Base-by-base conservation (phyloP, 2,888 invertebrate species). In the Ferrisia virgata region DNA sequence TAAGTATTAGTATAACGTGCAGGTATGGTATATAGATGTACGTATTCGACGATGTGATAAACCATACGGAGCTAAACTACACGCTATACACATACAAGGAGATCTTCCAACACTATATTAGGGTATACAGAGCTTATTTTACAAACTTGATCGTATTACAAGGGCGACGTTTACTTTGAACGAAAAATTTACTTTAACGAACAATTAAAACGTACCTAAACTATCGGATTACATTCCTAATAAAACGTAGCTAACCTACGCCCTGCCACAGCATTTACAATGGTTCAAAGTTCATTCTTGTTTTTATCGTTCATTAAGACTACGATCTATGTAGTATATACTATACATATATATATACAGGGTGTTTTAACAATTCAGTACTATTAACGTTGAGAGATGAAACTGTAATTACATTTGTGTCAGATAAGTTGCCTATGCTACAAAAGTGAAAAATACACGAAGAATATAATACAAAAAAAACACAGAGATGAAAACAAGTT, bases 171-270 rank as follows among this genome's bases (percentile, higher is more conserved):
- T 28, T 28, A 31, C 28, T 64, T 64, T 28, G 13, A 28, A 64
- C 28, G 64, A 64, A 64, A 28, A 64, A 64, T 28, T 64, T 64
- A n/a, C n/a, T n/a, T n/a, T n/a, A 25, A 28, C 64, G 13, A 64
- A 64, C 64, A 64, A 64, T 64, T 64, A 64, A 64, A 64, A 58
- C 58, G 58, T 25, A n/a, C 13, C n/a, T n/a, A 64, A 64, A 64
- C 64, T 64, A 64, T 64, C 64, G 28, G 31, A 15, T 64, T 64
- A 64, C 64, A 15, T 64, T 64, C 28, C 15, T 28, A 64, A 28
- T 64, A 64, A 15, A 28, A 28, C 0, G 4, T 13, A 18, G n/a
- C n/a, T 3, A 18, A 6, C 9, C n/a, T 0, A 28, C 8, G 64
- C 6, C 28, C 13, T 25, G 31, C n/a, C n/a, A n/a, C n/a, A 15